These are phyloP conservation scores for Pelochelys cantorii DNA, from an alignment of 2,797 vertebrate species.

Conservation along the genomic window DNA sequence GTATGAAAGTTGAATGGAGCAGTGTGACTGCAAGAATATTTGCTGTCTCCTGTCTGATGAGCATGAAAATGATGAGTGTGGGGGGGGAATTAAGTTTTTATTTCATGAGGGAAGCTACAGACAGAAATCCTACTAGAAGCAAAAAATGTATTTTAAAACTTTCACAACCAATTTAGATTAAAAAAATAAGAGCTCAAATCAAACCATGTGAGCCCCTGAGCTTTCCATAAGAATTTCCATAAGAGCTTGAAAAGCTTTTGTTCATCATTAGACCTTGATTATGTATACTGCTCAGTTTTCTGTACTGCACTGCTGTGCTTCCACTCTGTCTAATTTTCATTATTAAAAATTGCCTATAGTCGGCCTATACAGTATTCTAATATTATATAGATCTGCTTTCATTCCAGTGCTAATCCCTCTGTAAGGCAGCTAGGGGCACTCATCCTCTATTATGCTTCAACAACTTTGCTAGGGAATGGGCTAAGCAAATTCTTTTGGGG, in stretches of 20 bases:
- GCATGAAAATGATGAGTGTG: neutral
- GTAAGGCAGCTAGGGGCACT: neutral
- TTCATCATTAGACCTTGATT: neutral
- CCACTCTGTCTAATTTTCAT: neutral
- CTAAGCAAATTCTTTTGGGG: neutral
- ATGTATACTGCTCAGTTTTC: neutral
- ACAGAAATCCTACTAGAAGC: neutral
- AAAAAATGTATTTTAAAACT: neutral
- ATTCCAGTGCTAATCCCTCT: rapidly evolving
- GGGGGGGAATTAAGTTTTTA: neutral
- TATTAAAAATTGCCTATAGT: neutral
- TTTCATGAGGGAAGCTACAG: neutral
- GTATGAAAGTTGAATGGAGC: neutral
- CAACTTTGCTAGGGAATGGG: rapidly evolving
- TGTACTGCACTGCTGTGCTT: neutral
- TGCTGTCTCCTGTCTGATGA: neutral
- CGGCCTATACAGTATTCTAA: too few relatives aligned
- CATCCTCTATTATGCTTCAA: rapidly evolving
- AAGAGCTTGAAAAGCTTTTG: neutral
- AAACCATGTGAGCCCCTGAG: neutral
- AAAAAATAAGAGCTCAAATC: neutral
- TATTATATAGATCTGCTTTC: neutral
- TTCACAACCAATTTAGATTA: neutral
- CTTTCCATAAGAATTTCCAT: neutral
- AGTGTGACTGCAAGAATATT: neutral